phyloP scores from a whole-genome alignment of 1,140 invertebrate genomes.

The Macrosteles quadrilineatus region DNA sequence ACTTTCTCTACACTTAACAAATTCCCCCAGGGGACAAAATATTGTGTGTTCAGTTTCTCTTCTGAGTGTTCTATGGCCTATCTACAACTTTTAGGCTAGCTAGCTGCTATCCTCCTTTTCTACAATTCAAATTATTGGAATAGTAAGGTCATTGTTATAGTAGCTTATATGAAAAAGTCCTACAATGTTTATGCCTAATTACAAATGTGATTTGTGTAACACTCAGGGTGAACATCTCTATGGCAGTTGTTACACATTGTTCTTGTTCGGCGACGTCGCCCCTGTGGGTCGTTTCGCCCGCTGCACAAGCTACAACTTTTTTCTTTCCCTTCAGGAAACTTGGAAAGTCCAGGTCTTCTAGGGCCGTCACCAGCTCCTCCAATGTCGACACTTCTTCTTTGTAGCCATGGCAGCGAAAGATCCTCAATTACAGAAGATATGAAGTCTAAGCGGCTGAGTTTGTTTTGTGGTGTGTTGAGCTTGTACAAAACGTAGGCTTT shows the following conservation, averaged over 20 bases:
- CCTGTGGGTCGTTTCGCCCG: background rate
- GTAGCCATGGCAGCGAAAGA: background rate
- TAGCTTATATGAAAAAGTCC: too few relatives aligned
- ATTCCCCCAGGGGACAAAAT: too few relatives aligned
- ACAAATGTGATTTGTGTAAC: too few relatives aligned
- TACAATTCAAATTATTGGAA: too few relatives aligned
- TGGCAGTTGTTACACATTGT: conserved; percentile 11
- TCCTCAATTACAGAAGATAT: background rate
- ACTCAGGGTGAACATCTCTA: too few relatives aligned
- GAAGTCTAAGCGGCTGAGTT: background rate
- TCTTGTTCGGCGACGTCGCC: background rate
- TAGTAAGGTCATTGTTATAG: too few relatives aligned
- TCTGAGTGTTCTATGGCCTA: too few relatives aligned
- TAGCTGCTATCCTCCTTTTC: too few relatives aligned
- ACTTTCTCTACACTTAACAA: too few relatives aligned
- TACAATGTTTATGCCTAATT: too few relatives aligned
- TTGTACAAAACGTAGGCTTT: conserved; percentile 6
- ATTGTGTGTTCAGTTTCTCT: too few relatives aligned
- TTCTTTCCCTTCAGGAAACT: conserved; percentile 3
- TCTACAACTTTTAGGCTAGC: too few relatives aligned
- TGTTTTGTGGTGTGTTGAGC: background rate
- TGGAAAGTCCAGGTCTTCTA: background rate
- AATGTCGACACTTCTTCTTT: background rate
- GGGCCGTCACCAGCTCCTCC: background rate
- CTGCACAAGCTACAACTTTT: conserved; percentile 13